phyloP scores from a whole-genome alignment of 2,113 vertebrate genomes.

The Pontoporia blainvillei region DNA sequence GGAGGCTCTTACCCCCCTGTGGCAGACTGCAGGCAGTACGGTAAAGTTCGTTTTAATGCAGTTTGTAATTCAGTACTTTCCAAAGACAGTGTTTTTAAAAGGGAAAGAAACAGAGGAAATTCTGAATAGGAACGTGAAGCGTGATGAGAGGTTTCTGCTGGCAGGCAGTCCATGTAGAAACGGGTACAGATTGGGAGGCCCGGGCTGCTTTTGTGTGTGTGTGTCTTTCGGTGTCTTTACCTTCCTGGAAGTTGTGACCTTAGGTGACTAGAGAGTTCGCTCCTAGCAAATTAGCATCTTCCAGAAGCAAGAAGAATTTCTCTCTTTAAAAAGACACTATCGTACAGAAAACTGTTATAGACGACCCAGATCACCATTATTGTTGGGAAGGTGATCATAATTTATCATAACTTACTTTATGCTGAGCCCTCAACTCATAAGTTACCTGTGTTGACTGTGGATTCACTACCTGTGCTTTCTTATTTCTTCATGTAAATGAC shows the following conservation, averaged over 20 bases:
- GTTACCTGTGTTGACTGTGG: not conserved
- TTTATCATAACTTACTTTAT: not conserved
- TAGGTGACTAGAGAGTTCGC: not conserved
- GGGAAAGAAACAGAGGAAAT: not conserved
- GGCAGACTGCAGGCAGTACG: conserved; percentile 76
- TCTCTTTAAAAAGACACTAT: not conserved
- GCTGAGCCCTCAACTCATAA: not conserved
- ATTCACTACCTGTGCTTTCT: not conserved
- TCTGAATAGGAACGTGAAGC: not conserved
- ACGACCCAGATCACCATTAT: not conserved
- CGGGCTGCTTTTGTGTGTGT: not conserved
- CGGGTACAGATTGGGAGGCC: rapidly evolving
- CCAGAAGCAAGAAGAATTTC: not conserved
- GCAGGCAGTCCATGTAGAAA: rapidly evolving
- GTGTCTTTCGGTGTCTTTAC: not conserved
- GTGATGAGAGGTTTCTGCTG: rapidly evolving
- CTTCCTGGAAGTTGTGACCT: not conserved
- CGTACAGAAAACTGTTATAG: not conserved
- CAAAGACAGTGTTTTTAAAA: not conserved
- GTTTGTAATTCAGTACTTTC: not conserved
- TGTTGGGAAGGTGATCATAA: not conserved
- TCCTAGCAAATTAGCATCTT: not conserved
- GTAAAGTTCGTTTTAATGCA: conserved; percentile 63
- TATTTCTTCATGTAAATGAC: not conserved
- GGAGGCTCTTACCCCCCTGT: conserved; percentile 74